These are phyloP conservation scores for Drosophila demipolita DNA, from an alignment of 2,888 invertebrate species.

Conservation along the genomic window DNA sequence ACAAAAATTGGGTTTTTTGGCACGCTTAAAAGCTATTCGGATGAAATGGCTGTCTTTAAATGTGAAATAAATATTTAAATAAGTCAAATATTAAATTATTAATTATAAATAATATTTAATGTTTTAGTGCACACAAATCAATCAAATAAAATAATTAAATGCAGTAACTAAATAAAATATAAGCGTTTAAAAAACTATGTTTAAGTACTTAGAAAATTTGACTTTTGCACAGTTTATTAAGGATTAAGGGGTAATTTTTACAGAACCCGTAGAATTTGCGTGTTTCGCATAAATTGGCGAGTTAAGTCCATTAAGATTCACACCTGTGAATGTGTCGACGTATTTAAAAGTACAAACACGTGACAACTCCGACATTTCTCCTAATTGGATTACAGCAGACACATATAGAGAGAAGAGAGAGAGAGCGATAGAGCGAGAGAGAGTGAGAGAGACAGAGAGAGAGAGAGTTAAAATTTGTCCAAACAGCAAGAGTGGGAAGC, in stretches of 20 bases:
- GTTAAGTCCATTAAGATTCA: conserved; percentile 42
- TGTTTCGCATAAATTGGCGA: conserved; percentile 17
- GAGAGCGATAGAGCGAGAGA: not conserved
- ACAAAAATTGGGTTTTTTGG: conserved; percentile 2
- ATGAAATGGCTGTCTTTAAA: too few relatives aligned
- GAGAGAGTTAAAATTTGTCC: conserved; percentile 56
- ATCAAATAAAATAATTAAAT: not conserved
- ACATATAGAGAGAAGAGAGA: not conserved
- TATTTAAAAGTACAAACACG: conserved; percentile 58
- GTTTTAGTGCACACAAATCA: not conserved
- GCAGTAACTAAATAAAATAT: not conserved
- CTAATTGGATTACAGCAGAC: conserved; percentile 74
- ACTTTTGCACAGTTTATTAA: not conserved
- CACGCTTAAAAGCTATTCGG: conserved; percentile 26
- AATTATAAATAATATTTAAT: not conserved
- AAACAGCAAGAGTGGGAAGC: conserved; percentile 66
- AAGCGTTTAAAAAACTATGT: not conserved
- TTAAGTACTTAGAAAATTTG: not conserved
- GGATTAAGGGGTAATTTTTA: not conserved
- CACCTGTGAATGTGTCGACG: conserved; percentile 56
- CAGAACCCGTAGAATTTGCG: not conserved
- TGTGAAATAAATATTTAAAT: not conserved
- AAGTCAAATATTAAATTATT: not conserved
- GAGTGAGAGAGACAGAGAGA: not conserved
- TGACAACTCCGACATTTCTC: conserved; percentile 64